A percentile compares a stretch with the other conserved stretches of the same genome.
These are phyloP conservation scores for Ectobius pallidus DNA, from an alignment of 2,888 invertebrate genomes.

Conservation along the genomic window DNA sequence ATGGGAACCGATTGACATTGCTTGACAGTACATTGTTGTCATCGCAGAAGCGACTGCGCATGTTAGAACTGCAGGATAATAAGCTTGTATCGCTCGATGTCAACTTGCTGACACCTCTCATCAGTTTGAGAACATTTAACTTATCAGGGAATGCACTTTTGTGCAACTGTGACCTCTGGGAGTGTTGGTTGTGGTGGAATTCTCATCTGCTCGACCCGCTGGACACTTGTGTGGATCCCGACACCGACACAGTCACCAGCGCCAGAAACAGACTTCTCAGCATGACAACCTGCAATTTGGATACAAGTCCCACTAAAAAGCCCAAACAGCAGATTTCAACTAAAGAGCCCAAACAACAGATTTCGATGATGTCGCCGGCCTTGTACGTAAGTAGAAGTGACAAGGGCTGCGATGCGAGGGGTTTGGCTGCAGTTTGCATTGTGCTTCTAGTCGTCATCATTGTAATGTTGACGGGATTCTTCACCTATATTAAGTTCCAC, in stretches of 20 bases:
- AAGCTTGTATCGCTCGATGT: not conserved
- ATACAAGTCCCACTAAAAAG: not conserved
- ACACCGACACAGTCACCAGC: not conserved
- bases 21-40: not conserved
- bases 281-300: not conserved
- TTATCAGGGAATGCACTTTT: slow-evolving; percentile 3
- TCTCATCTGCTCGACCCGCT: not conserved
- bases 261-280: not conserved
- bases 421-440: not conserved
- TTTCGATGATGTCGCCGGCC: too few relatives aligned
- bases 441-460: not conserved
- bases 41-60: not conserved
- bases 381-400: not conserved
- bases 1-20: not conserved
- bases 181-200: slow-evolving; percentile 18
- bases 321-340: too few relatives aligned
- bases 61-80: slow-evolving; percentile 24
- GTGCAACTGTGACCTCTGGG: slow-evolving; percentile 5
- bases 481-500: not conserved
- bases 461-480: not conserved
- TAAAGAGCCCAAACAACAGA: too few relatives aligned
- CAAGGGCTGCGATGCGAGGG: not conserved
- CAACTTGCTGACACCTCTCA: not conserved
- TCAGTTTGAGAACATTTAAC: slow-evolving; percentile 3
- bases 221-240: not conserved